These are phyloP conservation scores for Dendrolimus kikuchii DNA, from an alignment of 1,140 invertebrate genomes.

Conservation along the genomic window DNA sequence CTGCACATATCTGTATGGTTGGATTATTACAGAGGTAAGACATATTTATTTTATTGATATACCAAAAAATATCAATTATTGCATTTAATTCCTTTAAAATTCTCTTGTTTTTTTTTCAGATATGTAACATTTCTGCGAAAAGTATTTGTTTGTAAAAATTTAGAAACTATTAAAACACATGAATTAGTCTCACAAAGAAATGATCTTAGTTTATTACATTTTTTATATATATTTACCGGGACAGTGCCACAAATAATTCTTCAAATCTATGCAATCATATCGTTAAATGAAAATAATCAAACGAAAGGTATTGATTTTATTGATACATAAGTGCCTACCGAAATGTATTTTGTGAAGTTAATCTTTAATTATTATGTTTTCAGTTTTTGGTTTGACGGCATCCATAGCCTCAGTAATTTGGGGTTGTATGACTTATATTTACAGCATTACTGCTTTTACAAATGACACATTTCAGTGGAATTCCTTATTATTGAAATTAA, in stretches of 20 bases:
- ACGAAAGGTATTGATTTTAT: conserved; percentile 50
- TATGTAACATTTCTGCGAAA: conserved; percentile 54
- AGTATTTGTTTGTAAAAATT: conserved; percentile 57
- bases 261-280: conserved; percentile 54
- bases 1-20: conserved; percentile 50
- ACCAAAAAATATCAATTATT: conserved; percentile 1
- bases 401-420: conserved; percentile 60
- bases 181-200: conserved; percentile 54
- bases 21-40: conserved; percentile 57
- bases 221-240: conserved; percentile 59
- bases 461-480: conserved; percentile 45
- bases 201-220: conserved; percentile 59
- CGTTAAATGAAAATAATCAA: conserved; percentile 56
- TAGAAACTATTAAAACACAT: conserved; percentile 49
- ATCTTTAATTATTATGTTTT: conserved; percentile 19
- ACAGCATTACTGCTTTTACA: conserved; percentile 40
- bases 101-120: conserved; percentile 27
- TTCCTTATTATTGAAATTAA: conserved; percentile 41
- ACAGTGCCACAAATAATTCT: conserved; percentile 63
- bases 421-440: conserved; percentile 60
- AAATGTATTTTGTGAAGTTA: too few relatives aligned
- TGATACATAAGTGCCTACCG: neutral
- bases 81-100: too few relatives aligned
- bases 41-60: neutral
- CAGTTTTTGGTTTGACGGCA: conserved; percentile 59